Evolutionary conservation across 2,113 vertebrate species (phyloP).

Genomic region (Eonycteris spelaea): DNA sequence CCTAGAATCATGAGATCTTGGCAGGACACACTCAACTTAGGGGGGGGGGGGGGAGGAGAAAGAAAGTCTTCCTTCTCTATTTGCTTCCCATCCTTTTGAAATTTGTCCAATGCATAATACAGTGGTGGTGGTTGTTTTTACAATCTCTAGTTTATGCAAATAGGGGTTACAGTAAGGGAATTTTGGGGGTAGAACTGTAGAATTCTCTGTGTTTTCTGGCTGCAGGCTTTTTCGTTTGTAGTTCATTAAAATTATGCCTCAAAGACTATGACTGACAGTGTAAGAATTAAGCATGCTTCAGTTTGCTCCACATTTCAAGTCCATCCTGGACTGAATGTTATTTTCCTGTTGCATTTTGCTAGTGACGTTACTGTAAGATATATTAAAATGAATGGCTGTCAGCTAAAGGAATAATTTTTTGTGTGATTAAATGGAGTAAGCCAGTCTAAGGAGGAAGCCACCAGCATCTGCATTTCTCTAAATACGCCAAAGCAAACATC

Average conservation of each 20-base stretch:
- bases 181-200: not conserved
- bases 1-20: slow-evolving; percentile 35
- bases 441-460: not conserved
- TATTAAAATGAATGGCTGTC: not conserved
- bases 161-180: not conserved
- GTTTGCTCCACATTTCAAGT: not conserved
- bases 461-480: not conserved
- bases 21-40: not conserved
- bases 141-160: not conserved
- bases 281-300: not conserved
- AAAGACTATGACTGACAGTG: not conserved
- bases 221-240: not conserved
- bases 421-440: not conserved
- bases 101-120: not conserved
- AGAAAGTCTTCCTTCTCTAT: not conserved
- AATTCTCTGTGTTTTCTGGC: slow-evolving; percentile 51
- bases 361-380: not conserved
- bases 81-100: slow-evolving; percentile 13
- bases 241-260: not conserved
- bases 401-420: not conserved
- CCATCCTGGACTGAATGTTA: too few species aligned
- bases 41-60: too few species aligned
- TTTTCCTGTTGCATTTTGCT: not conserved
- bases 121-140: not conserved
- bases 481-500: not conserved